phyloP scores from a whole-genome alignment of 2,113 vertebrate species.

The Alexandromys fortis region DNA sequence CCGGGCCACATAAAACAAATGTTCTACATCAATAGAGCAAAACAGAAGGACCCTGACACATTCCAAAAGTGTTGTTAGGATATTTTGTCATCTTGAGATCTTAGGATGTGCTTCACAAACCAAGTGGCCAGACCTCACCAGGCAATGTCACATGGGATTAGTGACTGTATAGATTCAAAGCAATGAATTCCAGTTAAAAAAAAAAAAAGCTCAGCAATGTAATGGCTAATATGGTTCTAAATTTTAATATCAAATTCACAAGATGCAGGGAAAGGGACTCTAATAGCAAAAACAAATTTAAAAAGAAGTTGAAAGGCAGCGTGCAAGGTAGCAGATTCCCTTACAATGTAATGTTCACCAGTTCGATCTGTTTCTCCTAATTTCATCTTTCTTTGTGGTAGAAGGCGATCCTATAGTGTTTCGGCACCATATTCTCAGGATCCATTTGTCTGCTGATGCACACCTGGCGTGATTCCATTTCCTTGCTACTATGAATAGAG shows the following conservation, averaged over 20 bases:
- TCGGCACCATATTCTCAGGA: not conserved
- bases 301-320: not conserved
- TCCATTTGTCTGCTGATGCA: not conserved
- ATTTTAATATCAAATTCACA: not conserved
- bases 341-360: not conserved
- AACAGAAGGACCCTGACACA: not conserved
- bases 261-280: not conserved
- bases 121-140: not conserved
- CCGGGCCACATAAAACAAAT: not conserved
- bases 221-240: not conserved
- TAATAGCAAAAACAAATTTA: not conserved
- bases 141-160: not conserved
- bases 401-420: not conserved
- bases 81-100: not conserved
- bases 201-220: not conserved
- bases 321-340: not conserved
- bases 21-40: not conserved
- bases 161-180: not conserved
- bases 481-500: not conserved
- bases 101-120: not conserved
- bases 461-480: not conserved
- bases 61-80: not conserved
- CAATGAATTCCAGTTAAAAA: not conserved
- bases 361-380: not conserved
- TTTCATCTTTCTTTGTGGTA: not conserved